These are phyloP conservation scores for Cotesia chilonis DNA, from an alignment of 1,140 invertebrate species.

Conservation along the genomic window DNA sequence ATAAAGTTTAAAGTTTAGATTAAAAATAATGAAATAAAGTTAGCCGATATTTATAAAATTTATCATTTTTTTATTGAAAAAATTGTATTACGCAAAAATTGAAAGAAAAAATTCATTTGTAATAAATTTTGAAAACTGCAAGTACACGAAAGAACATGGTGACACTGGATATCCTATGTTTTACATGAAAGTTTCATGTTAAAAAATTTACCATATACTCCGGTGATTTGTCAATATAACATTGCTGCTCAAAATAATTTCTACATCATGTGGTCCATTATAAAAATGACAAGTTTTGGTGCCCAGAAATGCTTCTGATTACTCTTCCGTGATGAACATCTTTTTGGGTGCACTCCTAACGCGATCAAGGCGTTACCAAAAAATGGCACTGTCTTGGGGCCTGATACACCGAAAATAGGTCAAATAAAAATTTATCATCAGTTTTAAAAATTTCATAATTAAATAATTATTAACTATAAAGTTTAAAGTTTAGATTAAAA, in stretches of 20 bases:
- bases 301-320: constrained; percentile 72
- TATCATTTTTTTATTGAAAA: background rate
- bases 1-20: background rate
- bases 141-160: too few species aligned
- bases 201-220: constrained; percentile 64
- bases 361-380: constrained; percentile 70
- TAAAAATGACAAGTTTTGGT: constrained; percentile 71
- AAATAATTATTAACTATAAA: too few species aligned
- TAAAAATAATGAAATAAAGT: background rate
- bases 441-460: too few species aligned
- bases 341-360: constrained; percentile 66
- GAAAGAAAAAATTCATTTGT: constrained; percentile 2
- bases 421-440: too few species aligned
- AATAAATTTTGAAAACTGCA: too few species aligned
- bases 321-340: constrained; percentile 69
- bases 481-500: background rate
- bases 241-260: constrained; percentile 74
- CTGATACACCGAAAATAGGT: constrained; percentile 44
- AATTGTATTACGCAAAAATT: constrained; percentile 8
- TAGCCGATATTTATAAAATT: background rate
- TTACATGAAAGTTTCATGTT: too few species aligned
- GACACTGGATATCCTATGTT: too few species aligned
- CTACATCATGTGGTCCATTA: constrained; percentile 75
- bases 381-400: constrained; percentile 65
- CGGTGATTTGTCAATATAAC: constrained; percentile 82